Evolutionary conservation across 2,888 invertebrate genomes (phyloP), one percentile per base, ranked within the genome.

Genomic region (Oxyteleia sp.): DNA sequence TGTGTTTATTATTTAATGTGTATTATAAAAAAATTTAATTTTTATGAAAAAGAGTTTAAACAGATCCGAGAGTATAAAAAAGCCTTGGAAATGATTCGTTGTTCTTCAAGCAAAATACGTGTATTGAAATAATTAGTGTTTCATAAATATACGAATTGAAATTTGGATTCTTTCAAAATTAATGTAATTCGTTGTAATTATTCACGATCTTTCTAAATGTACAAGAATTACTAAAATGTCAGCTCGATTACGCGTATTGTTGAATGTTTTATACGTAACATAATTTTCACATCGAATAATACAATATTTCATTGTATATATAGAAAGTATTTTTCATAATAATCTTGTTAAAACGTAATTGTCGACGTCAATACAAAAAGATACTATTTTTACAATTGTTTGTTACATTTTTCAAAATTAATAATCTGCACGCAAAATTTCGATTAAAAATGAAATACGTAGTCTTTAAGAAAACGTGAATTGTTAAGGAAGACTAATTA

Each of bases 231-330:
- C 26, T 72, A 4, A 26, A 26, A 38, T 18, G 18, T 55, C 55
- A 26, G 29, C 15, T 29, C 13, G 63, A 63, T 55, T 55, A 29
- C 7, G n/a, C 26, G 7, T 63, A 63, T 63, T 32, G 66, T 66
- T 75, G 32, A 38, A 57, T 55, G 49, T 75, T 75, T 66, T 35
- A 38, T 63, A 66, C 57, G 23, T 57, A 43, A 75, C 57, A 41
- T 57, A 43, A 75, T 47, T 75, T 66, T 16, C 43, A 72, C 72
- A 55, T 75, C 49, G 64, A 66, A 66, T 63, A 53, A 38, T 16
- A 29, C 23, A 47, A 45, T 41, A 13, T 66, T 64, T 16, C 43
- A 64, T 57, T 55, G 16, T 57, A 23, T 55, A 66, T 18, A 75
- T 75, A 59, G 15, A 47, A 35, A 15, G 41, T 66, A 75, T 66